Percentiles rank a stretch among this genome's conserved stretches.
Evolutionary conservation across 2,797 vertebrate genomes (phyloP).

Genomic region (Sebastes itinus): DNA sequence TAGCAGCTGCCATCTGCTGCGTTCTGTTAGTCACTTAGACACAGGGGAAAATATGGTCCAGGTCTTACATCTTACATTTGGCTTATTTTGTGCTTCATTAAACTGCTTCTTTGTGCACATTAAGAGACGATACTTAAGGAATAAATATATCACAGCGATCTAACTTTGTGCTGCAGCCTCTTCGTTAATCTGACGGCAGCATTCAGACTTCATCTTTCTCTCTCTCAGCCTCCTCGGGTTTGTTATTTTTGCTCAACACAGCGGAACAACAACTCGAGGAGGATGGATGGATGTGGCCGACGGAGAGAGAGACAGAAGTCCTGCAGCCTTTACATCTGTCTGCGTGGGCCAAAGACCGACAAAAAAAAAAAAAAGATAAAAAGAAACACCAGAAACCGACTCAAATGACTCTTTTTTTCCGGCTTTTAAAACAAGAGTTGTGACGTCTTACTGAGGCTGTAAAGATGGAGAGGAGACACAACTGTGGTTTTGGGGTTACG

Average conservation of each 20-base stretch:
- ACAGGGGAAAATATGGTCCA: too few relatives aligned
- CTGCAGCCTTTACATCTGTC: conserved; percentile 35
- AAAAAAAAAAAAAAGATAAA: not conserved
- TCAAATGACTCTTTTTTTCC: conserved; percentile 35
- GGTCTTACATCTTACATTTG: too few relatives aligned
- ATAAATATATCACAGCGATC: not conserved
- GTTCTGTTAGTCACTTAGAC: not conserved
- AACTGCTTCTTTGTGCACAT: not conserved
- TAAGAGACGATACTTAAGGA: not conserved
- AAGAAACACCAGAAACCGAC: conserved; percentile 18
- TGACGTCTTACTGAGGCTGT: conserved; percentile 12
- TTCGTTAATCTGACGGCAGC: not conserved
- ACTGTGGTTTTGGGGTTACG: conserved; percentile 13
- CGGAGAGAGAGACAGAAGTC: not conserved
- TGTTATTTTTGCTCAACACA: conserved; percentile 20
- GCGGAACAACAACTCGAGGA: conserved; percentile 22
- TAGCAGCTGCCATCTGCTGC: not conserved
- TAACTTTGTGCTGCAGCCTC: not conserved
- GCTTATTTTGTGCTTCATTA: not conserved
- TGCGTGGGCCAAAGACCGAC: not conserved
- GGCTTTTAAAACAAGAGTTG: conserved; percentile 31
- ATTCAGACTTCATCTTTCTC: not conserved
- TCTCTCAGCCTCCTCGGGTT: not conserved
- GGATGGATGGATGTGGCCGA: conserved; percentile 34
- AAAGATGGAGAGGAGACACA: conserved; percentile 5